These are phyloP conservation scores for Rapana venosa DNA, from an alignment of 2,888 invertebrate species.

Conservation along the genomic window DNA sequence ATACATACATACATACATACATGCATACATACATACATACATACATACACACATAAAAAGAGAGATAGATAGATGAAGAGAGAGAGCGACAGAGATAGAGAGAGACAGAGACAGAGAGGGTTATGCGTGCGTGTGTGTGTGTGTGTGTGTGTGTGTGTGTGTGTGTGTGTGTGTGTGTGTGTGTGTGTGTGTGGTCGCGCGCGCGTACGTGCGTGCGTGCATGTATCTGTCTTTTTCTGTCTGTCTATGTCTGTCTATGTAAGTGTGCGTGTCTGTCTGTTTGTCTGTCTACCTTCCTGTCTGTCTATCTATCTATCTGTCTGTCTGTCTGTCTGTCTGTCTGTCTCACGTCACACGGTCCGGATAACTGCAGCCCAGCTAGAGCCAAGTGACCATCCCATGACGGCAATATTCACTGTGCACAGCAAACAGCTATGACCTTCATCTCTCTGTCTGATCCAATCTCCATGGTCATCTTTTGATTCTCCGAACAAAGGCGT, in stretches of 20 bases:
- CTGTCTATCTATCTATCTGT: background rate
- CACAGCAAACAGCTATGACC: too few relatives aligned
- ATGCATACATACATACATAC: too few relatives aligned
- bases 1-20: too few relatives aligned
- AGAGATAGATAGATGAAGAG: too few relatives aligned
- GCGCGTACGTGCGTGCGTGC: too few relatives aligned
- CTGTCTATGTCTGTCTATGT: too few relatives aligned
- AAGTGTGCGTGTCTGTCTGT: background rate
- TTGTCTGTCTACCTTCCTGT: background rate
- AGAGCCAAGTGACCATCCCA: background rate
- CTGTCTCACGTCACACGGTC: background rate
- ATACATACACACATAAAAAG: too few relatives aligned
- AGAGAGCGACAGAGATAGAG: too few relatives aligned
- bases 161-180: conserved; percentile 4
- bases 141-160: background rate
- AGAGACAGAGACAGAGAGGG: too few relatives aligned
- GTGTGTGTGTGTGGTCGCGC: background rate
- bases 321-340: background rate
- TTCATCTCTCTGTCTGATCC: background rate
- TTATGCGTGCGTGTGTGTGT: background rate
- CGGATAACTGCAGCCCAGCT: background rate
- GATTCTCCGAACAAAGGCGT: too few relatives aligned
- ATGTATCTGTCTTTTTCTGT: too few relatives aligned
- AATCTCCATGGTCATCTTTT: background rate
- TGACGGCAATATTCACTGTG: background rate